Conservation (phyloP, 1,140 invertebrate genomes). For the Drosophila seguyi region DNA sequence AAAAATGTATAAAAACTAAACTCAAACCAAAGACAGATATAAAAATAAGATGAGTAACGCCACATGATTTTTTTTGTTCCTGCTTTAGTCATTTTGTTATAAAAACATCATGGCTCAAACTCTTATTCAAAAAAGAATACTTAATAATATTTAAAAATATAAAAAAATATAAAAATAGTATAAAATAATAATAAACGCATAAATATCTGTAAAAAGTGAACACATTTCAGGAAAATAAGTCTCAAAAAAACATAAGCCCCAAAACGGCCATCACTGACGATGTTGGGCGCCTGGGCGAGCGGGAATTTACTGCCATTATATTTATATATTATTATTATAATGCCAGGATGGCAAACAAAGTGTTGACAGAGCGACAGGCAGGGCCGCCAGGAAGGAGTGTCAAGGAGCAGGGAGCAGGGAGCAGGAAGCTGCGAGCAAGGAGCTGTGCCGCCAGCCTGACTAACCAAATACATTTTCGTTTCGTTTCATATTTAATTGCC, state of each 20-base stretch:
- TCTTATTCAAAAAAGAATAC: no score
- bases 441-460: slow-evolving; percentile 3
- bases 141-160: neutral
- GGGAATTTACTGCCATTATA: slow-evolving; percentile 51
- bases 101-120: no score
- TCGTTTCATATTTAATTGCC: slow-evolving; percentile 49
- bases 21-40: no score
- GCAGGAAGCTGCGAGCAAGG: neutral
- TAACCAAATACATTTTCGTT: slow-evolving; percentile 47
- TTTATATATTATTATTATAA: slow-evolving; percentile 64
- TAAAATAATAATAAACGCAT: neutral
- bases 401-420: neutral
- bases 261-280: neutral
- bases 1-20: no score
- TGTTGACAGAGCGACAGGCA: slow-evolving; percentile 36
- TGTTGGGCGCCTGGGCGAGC: neutral
- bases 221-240: no score
- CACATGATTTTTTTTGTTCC: no score
- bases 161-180: neutral
- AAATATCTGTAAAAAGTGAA: neutral
- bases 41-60: no score
- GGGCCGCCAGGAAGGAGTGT: slow-evolving; percentile 4
- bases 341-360: slow-evolving; percentile 39
- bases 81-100: no score
- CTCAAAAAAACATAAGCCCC: neutral